These are phyloP conservation scores for Mya arenaria DNA, from an alignment of 1,140 invertebrate genomes.

Conservation along the genomic window DNA sequence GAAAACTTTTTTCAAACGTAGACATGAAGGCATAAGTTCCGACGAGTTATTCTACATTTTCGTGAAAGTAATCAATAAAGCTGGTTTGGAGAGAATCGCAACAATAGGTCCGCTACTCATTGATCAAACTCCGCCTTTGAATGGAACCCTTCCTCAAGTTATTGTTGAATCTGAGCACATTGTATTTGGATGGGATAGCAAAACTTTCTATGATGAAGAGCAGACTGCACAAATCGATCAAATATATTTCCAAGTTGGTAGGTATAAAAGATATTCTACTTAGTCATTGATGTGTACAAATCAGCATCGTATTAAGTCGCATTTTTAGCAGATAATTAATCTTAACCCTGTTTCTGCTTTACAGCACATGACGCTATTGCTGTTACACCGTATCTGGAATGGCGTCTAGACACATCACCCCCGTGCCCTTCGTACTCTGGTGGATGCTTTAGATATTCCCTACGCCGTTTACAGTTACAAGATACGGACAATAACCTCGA, in stretches of 20 bases:
- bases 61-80: constrained; percentile 61
- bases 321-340: no score
- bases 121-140: constrained; percentile 62
- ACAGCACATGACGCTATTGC: neutral
- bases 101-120: constrained; percentile 65
- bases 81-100: constrained; percentile 42
- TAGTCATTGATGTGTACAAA: no score
- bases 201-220: constrained; percentile 57
- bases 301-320: no score
- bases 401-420: neutral
- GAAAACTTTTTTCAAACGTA: constrained; percentile 12
- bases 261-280: no score
- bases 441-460: constrained; percentile 51
- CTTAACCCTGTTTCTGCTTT: constrained; percentile 8
- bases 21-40: constrained; percentile 53
- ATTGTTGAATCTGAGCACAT: constrained; percentile 11
- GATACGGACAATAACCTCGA: constrained; percentile 14
- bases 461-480: constrained; percentile 31
- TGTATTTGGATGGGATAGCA: constrained; percentile 48
- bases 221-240: constrained; percentile 11
- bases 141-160: constrained; percentile 5
- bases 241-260: constrained; percentile 30
- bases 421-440: neutral
- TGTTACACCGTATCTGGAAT: neutral
- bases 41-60: constrained; percentile 60